Conservation (phyloP, 1,140 invertebrate genomes). For the Bradysia coprophila region DNA sequence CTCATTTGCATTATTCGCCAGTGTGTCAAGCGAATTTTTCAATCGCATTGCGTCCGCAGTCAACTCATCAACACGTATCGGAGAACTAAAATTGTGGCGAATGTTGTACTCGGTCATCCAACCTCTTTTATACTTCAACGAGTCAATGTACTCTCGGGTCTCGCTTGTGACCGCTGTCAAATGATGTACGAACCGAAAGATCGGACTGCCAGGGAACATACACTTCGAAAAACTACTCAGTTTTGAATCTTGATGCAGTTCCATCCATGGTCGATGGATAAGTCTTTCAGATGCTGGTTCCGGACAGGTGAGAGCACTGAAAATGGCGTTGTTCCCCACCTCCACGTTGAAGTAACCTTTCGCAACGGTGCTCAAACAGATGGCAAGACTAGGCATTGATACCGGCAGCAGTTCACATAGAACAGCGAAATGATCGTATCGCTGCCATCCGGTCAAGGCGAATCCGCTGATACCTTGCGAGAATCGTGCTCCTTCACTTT, state of each 20-base stretch:
- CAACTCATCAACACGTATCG: constrained; percentile 48
- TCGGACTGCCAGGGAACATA: constrained; percentile 31
- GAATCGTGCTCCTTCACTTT: constrained; percentile 27
- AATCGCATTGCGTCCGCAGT: constrained; percentile 40
- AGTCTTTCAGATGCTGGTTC: constrained; percentile 1
- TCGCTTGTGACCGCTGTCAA: constrained; percentile 31
- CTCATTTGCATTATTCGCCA: constrained; percentile 41
- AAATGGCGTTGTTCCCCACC: constrained; percentile 27
- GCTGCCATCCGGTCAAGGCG: constrained; percentile 61
- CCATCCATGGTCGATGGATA: constrained; percentile 13
- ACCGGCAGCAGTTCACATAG: constrained; percentile 81
- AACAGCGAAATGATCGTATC: constrained; percentile 78
- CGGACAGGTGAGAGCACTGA: constrained; percentile 33
- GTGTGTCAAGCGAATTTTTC: constrained; percentile 34
- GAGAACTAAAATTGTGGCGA: constrained; percentile 54
- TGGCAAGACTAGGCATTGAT: constrained; percentile 54
- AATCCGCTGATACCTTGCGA: constrained; percentile 40
- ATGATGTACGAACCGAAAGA: constrained; percentile 35
- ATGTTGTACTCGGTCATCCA: constrained; percentile 70
- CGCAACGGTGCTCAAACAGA: constrained; percentile 36
- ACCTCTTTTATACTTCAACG: constrained; percentile 25
- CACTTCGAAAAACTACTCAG: constrained; percentile 16
- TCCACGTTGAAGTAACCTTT: constrained; percentile 40
- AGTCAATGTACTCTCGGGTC: constrained; percentile 22
- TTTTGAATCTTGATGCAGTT: constrained; percentile 17